phyloP scores from a whole-genome alignment of 1,140 invertebrate species.

The Sogatella furcifera region DNA sequence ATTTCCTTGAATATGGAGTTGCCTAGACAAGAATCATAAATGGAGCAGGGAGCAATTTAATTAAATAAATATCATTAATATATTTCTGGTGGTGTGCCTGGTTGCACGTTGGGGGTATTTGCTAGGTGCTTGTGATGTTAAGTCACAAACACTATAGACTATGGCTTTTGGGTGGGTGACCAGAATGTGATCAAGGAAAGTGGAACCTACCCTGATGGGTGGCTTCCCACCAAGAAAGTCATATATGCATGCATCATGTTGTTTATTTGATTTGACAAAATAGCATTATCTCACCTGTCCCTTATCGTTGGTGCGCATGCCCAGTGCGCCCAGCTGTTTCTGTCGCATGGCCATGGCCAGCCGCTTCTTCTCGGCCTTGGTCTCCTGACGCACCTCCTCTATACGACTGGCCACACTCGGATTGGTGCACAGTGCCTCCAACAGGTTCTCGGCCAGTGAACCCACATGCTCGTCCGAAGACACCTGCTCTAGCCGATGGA shows the following conservation, averaged over 20 bases:
- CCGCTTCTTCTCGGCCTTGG: constrained; percentile 87
- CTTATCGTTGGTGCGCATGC: constrained; percentile 91
- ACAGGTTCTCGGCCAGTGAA: constrained; percentile 88
- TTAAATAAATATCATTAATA: too few species aligned
- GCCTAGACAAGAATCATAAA: too few species aligned
- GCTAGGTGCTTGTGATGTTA: too few species aligned
- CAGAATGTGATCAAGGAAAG: too few species aligned
- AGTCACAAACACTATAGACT: too few species aligned
- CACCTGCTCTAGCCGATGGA: constrained; percentile 93
- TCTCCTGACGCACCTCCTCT: constrained; percentile 85
- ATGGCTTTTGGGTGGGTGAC: too few species aligned
- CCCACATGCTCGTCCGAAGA: constrained; percentile 95
- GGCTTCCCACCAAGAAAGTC: too few species aligned
- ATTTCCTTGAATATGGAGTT: too few species aligned
- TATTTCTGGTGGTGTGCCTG: too few species aligned
- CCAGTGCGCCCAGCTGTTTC: constrained; percentile 87
- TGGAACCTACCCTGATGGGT: too few species aligned
- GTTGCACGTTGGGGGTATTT: too few species aligned
- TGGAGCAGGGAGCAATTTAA: too few species aligned
- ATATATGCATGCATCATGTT: background rate
- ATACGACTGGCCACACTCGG: constrained; percentile 69
- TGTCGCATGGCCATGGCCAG: constrained; percentile 95
- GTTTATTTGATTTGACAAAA: background rate
- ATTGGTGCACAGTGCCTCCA: constrained; percentile 79
- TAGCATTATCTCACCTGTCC: constrained; percentile 49